Base-by-base conservation (phyloP, 2,797 vertebrate genomes). In the Rhabdomys pumilio region DNA sequence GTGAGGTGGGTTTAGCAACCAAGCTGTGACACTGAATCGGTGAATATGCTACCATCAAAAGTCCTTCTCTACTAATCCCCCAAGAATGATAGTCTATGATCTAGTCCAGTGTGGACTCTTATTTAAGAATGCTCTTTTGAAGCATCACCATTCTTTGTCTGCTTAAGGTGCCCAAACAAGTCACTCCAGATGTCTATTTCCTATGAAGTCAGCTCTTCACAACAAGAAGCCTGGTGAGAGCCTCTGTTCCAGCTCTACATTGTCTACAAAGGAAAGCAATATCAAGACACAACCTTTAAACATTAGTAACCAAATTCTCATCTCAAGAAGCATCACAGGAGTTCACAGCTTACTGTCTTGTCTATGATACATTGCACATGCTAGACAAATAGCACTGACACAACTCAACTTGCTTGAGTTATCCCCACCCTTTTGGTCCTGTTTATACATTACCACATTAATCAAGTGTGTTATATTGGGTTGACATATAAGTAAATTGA, bases 111-210 rank as follows among this genome's bases (percentile, higher is more conserved):
- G 41, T 26, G 59, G 29, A 82, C 57, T 8, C 11, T 80, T 69
- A 94, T 26, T 92, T 90, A 77, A 90, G 17, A 93, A 91, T 50
- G 2, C 15, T 85, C 44, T 55, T 87, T 67, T n/a, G 12, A 91
- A 89, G 79, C 24, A 89, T 69, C 85, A 69, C 26, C 55, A 77
- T 55, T 81, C 20, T 55, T 79, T 34, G 15, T 86, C 79, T 89
- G 24, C 15, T 38, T 8, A n/a, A 80, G 63, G 8, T 22, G 2
- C 24, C 67, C 44, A 72, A 12, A 14, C 61, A 22, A 69, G 29
- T 94, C 69, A 24, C 3, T 31, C 17, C 69, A 73, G n/a, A 41
- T 90, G 65, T 73, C 22, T 80, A 69, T 85, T 15, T 34, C 9
- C 55, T 69, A 50, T 59, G 19, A 59, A 26, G 10, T 86, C 83